Conservation (phyloP, 2,113 vertebrate genomes). For the Labeo catla region DNA sequence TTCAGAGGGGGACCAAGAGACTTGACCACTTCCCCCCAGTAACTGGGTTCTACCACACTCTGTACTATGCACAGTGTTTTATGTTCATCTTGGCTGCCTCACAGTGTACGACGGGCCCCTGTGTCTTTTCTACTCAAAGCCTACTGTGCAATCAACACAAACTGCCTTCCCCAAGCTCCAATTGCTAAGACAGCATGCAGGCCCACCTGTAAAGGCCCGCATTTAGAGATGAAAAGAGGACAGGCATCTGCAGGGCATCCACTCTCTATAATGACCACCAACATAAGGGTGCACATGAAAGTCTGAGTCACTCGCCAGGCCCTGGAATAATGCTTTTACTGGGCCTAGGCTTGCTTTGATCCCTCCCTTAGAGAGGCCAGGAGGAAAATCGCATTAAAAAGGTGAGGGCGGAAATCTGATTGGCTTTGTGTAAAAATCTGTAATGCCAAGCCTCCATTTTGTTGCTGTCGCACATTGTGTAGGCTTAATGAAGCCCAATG, state of each 20-base stretch:
- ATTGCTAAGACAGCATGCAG: neutral
- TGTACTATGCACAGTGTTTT: neutral
- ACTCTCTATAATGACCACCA: constrained; percentile 59
- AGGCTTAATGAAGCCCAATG: neutral
- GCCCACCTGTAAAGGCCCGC: constrained; percentile 35
- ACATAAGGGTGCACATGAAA: constrained; percentile 58
- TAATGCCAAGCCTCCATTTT: constrained; percentile 55
- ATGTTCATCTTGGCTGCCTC: constrained; percentile 24
- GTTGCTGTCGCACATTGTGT: constrained; percentile 31
- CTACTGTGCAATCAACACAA: constrained; percentile 31
- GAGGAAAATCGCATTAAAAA: constrained; percentile 59
- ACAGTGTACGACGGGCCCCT: constrained; percentile 10
- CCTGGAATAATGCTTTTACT: constrained; percentile 61
- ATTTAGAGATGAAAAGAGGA: constrained; percentile 58
- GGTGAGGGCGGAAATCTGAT: constrained; percentile 37
- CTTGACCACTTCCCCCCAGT: neutral
- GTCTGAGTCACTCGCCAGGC: constrained; percentile 58
- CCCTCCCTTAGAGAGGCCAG: constrained; percentile 45
- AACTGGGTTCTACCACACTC: constrained; percentile 5
- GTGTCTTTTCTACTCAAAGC: constrained; percentile 14
- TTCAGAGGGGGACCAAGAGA: constrained; percentile 7
- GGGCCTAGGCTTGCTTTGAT: constrained; percentile 65
- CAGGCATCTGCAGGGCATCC: constrained; percentile 53
- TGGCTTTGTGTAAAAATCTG: constrained; percentile 43
- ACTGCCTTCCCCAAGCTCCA: constrained; percentile 19